These are phyloP conservation scores for Chrysogorgia sp. DNA, from an alignment of 92 coral and sea anemone genomes.

Conservation along the genomic window DNA sequence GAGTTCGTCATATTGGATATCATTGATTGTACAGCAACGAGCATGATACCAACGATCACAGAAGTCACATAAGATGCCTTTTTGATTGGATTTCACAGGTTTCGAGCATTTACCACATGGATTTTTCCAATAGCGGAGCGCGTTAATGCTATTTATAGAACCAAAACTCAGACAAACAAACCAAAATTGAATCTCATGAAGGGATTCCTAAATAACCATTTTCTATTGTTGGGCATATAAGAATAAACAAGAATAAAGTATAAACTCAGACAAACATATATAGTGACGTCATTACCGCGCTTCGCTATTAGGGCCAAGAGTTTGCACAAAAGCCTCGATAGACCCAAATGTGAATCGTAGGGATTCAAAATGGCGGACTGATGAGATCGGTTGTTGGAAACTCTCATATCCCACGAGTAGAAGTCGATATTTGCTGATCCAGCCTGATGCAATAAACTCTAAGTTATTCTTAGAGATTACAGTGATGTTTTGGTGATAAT, in stretches of 20 bases:
- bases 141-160: too few relatives aligned
- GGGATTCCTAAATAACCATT: too few relatives aligned
- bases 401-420: constrained; percentile 33
- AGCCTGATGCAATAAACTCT: constrained; percentile 41
- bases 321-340: too few relatives aligned
- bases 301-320: too few relatives aligned
- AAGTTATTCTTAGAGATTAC: constrained; percentile 20
- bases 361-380: constrained; percentile 45
- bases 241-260: too few relatives aligned
- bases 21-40: constrained; percentile 12
- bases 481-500: constrained; percentile 6
- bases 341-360: constrained; percentile 15
- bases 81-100: constrained; percentile 7
- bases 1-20: constrained; percentile 16
- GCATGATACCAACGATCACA: constrained; percentile 36
- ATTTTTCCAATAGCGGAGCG: constrained; percentile 26
- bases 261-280: too few relatives aligned
- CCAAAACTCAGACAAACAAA: too few relatives aligned
- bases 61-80: constrained; percentile 1
- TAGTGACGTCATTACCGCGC: too few relatives aligned
- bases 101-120: constrained; percentile 18
- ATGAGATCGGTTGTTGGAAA: constrained; percentile 26
- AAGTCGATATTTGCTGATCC: constrained; percentile 34
- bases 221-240: too few relatives aligned
- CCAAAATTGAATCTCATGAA: too few relatives aligned